phyloP scores from a whole-genome alignment of 2,888 invertebrate species.

The Cerastoderma edule region DNA sequence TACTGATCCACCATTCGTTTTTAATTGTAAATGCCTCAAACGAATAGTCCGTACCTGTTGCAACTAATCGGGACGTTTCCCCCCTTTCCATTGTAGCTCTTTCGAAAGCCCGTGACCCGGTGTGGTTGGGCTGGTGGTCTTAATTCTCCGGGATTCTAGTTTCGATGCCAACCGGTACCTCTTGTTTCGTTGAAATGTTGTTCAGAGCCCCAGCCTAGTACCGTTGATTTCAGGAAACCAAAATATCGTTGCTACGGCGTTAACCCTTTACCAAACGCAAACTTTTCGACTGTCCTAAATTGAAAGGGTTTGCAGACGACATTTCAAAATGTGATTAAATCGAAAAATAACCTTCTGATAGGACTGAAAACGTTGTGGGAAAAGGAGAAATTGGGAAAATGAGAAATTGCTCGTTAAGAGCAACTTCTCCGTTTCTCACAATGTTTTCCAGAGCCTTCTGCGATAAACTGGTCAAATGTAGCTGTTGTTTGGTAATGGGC shows the following conservation, averaged over 20 bases:
- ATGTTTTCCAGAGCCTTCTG: constrained; percentile 14
- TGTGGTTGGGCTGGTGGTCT: too few species aligned
- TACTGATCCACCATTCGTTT: neutral
- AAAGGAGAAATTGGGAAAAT: constrained; percentile 13
- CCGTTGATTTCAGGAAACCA: neutral
- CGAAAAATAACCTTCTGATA: neutral
- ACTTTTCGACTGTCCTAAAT: neutral
- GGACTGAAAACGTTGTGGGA: constrained; percentile 8
- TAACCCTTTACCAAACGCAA: neutral
- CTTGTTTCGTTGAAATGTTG: neutral
- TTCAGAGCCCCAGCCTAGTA: neutral
- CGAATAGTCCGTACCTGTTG: too few species aligned
- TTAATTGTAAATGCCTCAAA: neutral
- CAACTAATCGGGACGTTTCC: too few species aligned
- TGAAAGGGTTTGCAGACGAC: neutral
- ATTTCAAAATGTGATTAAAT: neutral
- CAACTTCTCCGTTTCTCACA: constrained; percentile 6
- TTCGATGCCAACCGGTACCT: too few species aligned
- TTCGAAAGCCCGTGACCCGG: too few species aligned
- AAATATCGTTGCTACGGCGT: too few species aligned
- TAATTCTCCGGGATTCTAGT: too few species aligned
- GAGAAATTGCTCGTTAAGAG: constrained; percentile 6
- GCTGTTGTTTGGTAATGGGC: neutral
- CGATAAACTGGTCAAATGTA: neutral
- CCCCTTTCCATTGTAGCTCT: too few species aligned